phyloP scores from a whole-genome alignment of 2,113 vertebrate species.

The Rostratula benghalensis region DNA sequence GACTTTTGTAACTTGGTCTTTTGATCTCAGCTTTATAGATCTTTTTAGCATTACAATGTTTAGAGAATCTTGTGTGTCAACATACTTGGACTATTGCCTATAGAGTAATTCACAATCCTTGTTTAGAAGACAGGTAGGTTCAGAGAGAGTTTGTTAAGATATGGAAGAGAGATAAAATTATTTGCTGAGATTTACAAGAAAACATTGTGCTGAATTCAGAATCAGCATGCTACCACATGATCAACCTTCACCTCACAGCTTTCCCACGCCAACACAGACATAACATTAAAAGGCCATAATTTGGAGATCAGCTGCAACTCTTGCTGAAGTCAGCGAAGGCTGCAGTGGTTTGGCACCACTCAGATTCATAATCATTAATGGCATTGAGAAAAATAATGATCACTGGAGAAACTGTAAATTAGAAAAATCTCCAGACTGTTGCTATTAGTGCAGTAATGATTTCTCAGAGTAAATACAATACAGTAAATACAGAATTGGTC shows the following conservation, averaged over 20 bases:
- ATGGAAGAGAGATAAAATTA: background rate
- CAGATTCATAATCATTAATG: background rate
- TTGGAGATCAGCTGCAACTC: background rate
- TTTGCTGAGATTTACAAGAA: background rate
- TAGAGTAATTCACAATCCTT: background rate
- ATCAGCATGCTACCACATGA: accelerated
- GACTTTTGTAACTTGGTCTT: background rate
- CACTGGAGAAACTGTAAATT: background rate
- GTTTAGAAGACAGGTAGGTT: background rate
- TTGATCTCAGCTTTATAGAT: background rate
- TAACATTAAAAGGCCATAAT: background rate
- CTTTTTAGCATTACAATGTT: background rate
- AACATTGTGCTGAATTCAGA: background rate
- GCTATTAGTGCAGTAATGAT: background rate
- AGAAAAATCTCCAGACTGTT: background rate
- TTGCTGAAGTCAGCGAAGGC: background rate
- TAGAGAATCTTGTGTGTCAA: background rate
- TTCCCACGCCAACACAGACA: background rate
- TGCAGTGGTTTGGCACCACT: background rate
- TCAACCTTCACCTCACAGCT: background rate
- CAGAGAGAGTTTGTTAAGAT: background rate
- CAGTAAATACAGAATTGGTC: background rate
- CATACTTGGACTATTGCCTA: background rate
- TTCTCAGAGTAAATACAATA: background rate
- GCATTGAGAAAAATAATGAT: background rate